Conservation (phyloP, 2,113 vertebrate genomes). For the Rhinogobius similis region DNA sequence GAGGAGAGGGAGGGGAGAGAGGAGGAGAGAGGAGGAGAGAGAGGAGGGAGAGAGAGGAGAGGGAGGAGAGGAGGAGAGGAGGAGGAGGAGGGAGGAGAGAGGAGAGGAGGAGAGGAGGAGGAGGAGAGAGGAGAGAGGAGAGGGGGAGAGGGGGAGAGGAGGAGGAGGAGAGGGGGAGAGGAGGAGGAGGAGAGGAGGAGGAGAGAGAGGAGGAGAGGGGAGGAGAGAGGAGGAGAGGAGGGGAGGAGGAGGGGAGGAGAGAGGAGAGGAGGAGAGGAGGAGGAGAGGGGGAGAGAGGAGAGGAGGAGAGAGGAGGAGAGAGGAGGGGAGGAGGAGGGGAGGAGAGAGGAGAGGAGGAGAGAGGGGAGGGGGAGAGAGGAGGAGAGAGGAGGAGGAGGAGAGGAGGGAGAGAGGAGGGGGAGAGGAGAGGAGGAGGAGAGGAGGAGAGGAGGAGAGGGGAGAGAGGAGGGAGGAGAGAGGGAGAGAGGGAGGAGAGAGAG, state of each 20-base stretch:
- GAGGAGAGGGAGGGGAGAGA: too few relatives aligned
- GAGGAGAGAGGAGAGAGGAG: too few relatives aligned
- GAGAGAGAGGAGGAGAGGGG: too few relatives aligned
- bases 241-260: neutral
- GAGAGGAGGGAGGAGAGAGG: conserved; percentile 1
- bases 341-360: neutral
- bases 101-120: too few relatives aligned
- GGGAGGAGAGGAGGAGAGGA: too few relatives aligned
- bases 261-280: neutral
- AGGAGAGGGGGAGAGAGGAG: neutral
- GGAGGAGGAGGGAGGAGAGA: too few relatives aligned
- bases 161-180: too few relatives aligned
- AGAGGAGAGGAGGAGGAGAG: neutral
- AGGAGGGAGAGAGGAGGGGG: neutral
- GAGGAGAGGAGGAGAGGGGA: neutral
- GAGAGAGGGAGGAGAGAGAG: neutral
- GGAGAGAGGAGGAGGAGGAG: neutral
- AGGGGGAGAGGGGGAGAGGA: too few relatives aligned
- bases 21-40: too few relatives aligned
- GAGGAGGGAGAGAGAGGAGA: too few relatives aligned
- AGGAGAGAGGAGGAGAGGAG: too few relatives aligned
- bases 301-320: neutral
- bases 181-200: too few relatives aligned
- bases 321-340: neutral
- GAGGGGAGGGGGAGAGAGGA: neutral